Evolutionary conservation across 2,113 vertebrate species (phyloP), one percentile per base, ranked within the genome.

Genomic region (Cyprichromis sp.): DNA sequence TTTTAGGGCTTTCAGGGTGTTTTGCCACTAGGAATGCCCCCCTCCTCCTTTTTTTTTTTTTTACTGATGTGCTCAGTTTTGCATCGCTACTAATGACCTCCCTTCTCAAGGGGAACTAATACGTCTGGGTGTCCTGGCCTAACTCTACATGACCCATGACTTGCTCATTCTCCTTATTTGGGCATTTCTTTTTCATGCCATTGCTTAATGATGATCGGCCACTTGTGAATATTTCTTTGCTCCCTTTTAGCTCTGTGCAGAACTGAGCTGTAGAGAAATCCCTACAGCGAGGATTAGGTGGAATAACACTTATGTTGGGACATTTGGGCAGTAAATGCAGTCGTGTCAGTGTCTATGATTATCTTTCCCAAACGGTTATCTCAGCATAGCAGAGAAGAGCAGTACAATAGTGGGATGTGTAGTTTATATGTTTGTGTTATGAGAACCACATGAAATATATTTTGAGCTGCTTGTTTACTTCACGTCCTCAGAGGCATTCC

Each of bases 381-480:
- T 76, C 9, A 6, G 10, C 52, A 34, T 47, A 84, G 7, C 80
- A 84, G 68, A 14, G 12, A n/a, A n/a, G 14, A 2, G 14, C 13
- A 80, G 66, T 26, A 84, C 76, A 80, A 86, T 83, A 59, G 31
- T 8, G 59, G 87, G 82, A 85, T 66, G 86, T 90, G 54, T 59
- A 45, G n/a, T 85, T 81, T 45, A 42, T 85, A 11, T 78, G 34
- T 63, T 80, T 90, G 42, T 52, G 19, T 53, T 52, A 34, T 21
- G 68, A 71, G 81, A 61, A 66, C 82, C 82, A 76, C 79, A 86
- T 85, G 82, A 89, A 84, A 91, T 91, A 83, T 88, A 93, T 95
- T 94, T 91, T 89, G 92, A 94, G 90, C 89, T 88, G 84, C 86
- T 92, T 96, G 94, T 95, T 96, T 96, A 94, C 95, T 95, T 86